These are phyloP conservation scores for Dermochelys coriacea DNA, from an alignment of 2,797 vertebrate species.

Conservation along the genomic window DNA sequence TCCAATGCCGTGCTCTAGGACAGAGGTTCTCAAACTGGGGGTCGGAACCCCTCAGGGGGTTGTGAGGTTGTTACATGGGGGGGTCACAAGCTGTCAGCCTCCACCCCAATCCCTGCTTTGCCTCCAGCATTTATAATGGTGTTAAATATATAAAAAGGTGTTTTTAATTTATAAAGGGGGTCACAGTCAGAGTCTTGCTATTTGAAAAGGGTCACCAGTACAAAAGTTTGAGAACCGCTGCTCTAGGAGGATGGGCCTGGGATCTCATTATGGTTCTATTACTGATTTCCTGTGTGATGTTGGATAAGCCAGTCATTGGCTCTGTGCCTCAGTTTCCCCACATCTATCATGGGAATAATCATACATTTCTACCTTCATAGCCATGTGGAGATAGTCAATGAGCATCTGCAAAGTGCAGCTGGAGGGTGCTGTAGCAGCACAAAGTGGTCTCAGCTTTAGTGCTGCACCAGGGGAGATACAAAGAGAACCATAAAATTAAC, in stretches of 20 bases:
- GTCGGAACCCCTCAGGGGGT: too few species aligned
- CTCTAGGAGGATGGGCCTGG: background rate
- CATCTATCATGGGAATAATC: background rate
- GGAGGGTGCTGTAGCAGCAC: background rate
- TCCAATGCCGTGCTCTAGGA: background rate
- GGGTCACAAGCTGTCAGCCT: too few species aligned
- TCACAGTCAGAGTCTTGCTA: too few species aligned
- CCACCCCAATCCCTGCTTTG: too few species aligned
- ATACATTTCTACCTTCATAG: background rate
- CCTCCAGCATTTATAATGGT: too few species aligned
- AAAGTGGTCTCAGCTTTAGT: background rate
- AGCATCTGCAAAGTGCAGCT: background rate
- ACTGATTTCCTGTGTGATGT: background rate
- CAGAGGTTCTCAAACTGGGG: too few species aligned
- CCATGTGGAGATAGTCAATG: background rate
- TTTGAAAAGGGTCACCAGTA: too few species aligned
- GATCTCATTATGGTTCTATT: background rate
- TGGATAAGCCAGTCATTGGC: too few species aligned
- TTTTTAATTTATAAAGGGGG: too few species aligned
- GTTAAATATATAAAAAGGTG: too few species aligned
- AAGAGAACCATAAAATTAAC: background rate
- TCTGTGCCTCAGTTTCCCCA: background rate
- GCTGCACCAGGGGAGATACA: background rate
- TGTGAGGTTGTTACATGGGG: too few species aligned
- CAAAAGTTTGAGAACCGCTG: background rate